Evolutionary conservation across 2,797 vertebrate genomes (phyloP).

Genomic region (Gila robusta): DNA sequence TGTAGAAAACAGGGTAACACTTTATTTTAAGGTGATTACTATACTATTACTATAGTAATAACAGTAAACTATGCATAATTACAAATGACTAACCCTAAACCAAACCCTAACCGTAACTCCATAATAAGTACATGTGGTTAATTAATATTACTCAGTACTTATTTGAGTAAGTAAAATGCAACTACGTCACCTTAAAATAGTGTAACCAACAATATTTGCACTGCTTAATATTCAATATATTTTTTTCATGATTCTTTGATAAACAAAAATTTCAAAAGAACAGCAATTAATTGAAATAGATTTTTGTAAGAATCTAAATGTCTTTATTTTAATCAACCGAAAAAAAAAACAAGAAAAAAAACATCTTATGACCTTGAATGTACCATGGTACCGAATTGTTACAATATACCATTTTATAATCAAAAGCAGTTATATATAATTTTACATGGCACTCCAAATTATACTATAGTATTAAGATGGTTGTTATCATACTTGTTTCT

Average conservation of each 20-base stretch:
- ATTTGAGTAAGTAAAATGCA: no score
- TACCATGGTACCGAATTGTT: not conserved
- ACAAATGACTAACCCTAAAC: no score
- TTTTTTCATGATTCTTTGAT: not conserved
- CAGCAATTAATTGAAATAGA: not conserved
- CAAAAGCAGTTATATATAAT: not conserved
- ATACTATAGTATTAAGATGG: not conserved
- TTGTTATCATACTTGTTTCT: not conserved
- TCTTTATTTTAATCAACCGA: not conserved
- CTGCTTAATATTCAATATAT: no score
- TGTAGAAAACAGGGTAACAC: no score
- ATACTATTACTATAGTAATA: no score
- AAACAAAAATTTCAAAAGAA: not conserved
- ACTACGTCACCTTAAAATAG: no score
- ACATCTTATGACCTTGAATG: not conserved
- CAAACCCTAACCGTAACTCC: no score
- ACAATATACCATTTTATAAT: not conserved
- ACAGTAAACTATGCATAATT: no score
- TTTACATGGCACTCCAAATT: not conserved
- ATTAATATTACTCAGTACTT: no score
- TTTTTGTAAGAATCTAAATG: not conserved
- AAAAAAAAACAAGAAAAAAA: not conserved
- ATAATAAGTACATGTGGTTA: no score
- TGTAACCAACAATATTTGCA: no score
- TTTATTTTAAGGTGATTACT: no score